These are phyloP conservation scores for Cricetomys ansorgei DNA, from an alignment of 2,113 vertebrate species.

Conservation along the genomic window DNA sequence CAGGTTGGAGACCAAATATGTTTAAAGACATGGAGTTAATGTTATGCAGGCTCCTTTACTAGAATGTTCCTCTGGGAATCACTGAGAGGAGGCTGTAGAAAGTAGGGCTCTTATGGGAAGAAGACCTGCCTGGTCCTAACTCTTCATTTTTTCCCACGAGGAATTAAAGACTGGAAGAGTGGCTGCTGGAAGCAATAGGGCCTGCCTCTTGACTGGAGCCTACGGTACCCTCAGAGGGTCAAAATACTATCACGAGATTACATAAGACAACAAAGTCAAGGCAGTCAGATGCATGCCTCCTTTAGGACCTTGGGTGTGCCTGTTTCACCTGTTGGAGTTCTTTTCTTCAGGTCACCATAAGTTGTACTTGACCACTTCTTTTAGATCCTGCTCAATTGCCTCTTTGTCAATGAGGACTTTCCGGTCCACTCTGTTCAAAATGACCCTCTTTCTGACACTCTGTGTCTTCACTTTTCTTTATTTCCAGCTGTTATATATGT, in stretches of 20 bases:
- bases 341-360: background rate
- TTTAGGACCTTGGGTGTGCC: background rate
- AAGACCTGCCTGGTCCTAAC: too few species aligned
- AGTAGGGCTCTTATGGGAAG: background rate
- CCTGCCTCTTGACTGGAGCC: background rate
- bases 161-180: background rate
- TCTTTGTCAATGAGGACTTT: background rate
- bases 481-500: background rate
- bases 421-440: background rate
- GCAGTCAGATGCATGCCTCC: fast-evolving
- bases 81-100: background rate
- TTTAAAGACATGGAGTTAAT: background rate
- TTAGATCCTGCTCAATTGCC: too few species aligned
- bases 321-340: fast-evolving
- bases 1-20: background rate
- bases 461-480: background rate
- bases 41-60: background rate
- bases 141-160: background rate
- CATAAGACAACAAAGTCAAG: background rate
- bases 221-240: background rate
- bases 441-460: fast-evolving
- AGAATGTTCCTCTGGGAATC: background rate
- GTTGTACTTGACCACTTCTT: fast-evolving
- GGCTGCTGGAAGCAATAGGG: background rate
- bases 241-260: background rate